Conservation (phyloP, 1,140 invertebrate species). For the Eufriesea mexicana region DNA sequence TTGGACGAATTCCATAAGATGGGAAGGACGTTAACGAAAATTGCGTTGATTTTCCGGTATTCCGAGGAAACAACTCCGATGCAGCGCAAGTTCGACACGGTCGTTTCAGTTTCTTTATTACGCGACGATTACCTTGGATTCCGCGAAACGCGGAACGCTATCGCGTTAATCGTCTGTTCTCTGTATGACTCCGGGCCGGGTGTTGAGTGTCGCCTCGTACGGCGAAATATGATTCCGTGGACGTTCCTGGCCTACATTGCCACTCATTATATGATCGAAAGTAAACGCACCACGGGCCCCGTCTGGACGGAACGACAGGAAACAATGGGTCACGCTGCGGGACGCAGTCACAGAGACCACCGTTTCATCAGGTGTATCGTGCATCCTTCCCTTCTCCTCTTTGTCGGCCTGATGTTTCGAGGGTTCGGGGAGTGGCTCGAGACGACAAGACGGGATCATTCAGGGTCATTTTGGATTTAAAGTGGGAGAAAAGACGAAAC, state of each 20-base stretch:
- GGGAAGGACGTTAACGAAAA: too few species aligned
- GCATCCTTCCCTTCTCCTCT: neutral
- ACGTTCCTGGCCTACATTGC: slow-evolving; percentile 81
- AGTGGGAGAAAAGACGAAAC: neutral
- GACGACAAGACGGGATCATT: slow-evolving; percentile 6
- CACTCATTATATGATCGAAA: slow-evolving; percentile 74
- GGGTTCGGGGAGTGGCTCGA: slow-evolving; percentile 19
- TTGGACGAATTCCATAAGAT: too few species aligned
- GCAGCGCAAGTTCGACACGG: slow-evolving; percentile 36
- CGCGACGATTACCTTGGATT: slow-evolving; percentile 67
- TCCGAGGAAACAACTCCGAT: neutral
- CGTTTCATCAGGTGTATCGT: slow-evolving; percentile 43
- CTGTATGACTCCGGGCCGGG: slow-evolving; percentile 70
- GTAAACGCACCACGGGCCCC: slow-evolving; percentile 57
- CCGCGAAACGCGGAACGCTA: slow-evolving; percentile 75
- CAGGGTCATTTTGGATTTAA: slow-evolving; percentile 21
- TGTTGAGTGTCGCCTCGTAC: slow-evolving; percentile 80
- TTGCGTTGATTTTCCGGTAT: neutral
- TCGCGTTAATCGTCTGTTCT: slow-evolving; percentile 79
- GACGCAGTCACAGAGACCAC: slow-evolving; percentile 24
- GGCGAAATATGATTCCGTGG: slow-evolving; percentile 80
- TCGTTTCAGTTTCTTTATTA: slow-evolving; percentile 57
- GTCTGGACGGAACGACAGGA: slow-evolving; percentile 54
- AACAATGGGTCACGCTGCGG: slow-evolving; percentile 62
- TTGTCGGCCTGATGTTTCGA: neutral